A percentile compares a stretch with the other conserved stretches of the same genome.
These are phyloP conservation scores for Flabesymbios commensalis DNA, from an alignment of 2,888 invertebrate species.

Conservation along the genomic window DNA sequence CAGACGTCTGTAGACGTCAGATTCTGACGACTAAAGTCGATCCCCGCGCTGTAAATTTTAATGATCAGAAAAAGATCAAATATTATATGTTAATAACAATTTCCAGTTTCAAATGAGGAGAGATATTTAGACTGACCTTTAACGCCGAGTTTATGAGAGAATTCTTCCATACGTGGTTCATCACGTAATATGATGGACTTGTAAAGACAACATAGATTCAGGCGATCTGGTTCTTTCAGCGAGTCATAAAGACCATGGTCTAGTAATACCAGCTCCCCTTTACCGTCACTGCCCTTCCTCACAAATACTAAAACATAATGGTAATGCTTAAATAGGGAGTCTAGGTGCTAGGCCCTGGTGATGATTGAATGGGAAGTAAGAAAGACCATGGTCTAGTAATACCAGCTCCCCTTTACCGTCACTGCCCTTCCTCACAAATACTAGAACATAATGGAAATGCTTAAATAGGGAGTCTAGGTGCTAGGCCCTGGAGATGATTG, in stretches of 20 bases:
- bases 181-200: constrained; percentile 73
- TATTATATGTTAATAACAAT: too few species aligned
- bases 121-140: constrained; percentile 67
- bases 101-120: too few species aligned
- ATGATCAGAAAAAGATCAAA: too few species aligned
- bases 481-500: too few species aligned
- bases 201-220: constrained; percentile 72
- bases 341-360: too few species aligned
- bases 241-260: constrained; percentile 78
- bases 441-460: constrained; percentile 65
- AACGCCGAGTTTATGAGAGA: constrained; percentile 70
- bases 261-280: constrained; percentile 70
- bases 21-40: too few species aligned
- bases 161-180: constrained; percentile 68
- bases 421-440: constrained; percentile 68
- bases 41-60: too few species aligned
- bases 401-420: constrained; percentile 69
- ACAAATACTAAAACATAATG: constrained; percentile 69
- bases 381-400: constrained; percentile 75
- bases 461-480: too few species aligned
- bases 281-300: constrained; percentile 65
- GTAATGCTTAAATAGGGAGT: too few species aligned
- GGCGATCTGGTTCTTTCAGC: constrained; percentile 67
- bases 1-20: too few species aligned
- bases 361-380: too few species aligned